Percentiles rank a stretch among this genome's conserved stretches.
phyloP scores from a whole-genome alignment of 2,113 vertebrate species.

The Gymnocephalus cernua region DNA sequence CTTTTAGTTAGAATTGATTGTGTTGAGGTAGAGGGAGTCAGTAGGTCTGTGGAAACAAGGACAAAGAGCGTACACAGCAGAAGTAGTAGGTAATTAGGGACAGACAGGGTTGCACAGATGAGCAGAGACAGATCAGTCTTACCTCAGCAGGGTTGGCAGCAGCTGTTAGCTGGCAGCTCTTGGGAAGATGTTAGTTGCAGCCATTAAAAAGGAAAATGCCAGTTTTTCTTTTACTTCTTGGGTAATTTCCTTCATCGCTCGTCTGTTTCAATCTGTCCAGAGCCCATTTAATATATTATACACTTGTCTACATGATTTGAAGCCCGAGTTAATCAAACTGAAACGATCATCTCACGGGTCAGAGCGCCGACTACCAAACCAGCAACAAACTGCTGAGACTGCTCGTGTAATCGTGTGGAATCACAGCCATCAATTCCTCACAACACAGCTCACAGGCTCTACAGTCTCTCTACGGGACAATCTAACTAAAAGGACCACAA shows the following conservation, averaged over 20 bases:
- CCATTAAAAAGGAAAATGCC: conserved; percentile 52
- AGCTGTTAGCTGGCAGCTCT: conserved; percentile 75
- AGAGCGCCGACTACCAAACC: background rate
- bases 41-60: conserved; percentile 81
- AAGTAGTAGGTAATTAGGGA: conserved; percentile 25
- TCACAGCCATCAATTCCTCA: background rate
- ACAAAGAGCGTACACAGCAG: conserved; percentile 48
- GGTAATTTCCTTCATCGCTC: background rate
- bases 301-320: background rate
- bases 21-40: conserved; percentile 33
- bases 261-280: background rate
- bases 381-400: background rate
- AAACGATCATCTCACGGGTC: background rate
- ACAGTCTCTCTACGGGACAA: background rate
- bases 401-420: background rate
- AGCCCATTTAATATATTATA: background rate
- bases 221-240: conserved; percentile 16
- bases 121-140: conserved; percentile 76
- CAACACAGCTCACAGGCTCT: background rate
- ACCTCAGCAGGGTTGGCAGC: conserved; percentile 75
- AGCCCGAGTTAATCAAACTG: background rate
- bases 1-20: conserved; percentile 21
- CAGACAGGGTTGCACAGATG: conserved; percentile 64
- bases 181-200: conserved; percentile 75
- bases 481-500: no score